phyloP scores from a whole-genome alignment of 1,140 invertebrate genomes.

The Periplaneta americana region DNA sequence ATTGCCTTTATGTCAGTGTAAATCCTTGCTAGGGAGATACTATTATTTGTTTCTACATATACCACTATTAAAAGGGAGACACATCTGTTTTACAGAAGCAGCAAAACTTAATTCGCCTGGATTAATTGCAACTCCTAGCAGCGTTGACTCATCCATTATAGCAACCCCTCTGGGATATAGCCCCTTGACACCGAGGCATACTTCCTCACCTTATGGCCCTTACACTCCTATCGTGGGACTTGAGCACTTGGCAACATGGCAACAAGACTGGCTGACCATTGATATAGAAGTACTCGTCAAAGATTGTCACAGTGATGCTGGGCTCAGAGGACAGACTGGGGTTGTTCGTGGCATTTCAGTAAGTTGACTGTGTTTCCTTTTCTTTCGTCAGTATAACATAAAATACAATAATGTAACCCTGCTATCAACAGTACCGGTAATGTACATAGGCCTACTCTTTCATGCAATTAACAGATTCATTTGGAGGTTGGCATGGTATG shows the following conservation, averaged over 20 bases:
- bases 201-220: slow-evolving; percentile 67
- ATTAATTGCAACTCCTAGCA: slow-evolving; percentile 54
- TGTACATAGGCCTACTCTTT: not conserved
- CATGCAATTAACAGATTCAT: not conserved
- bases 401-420: not conserved
- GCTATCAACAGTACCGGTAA: not conserved
- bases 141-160: slow-evolving; percentile 56
- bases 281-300: slow-evolving; percentile 84
- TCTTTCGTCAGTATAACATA: not conserved
- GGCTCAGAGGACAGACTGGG: slow-evolving; percentile 80
- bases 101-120: slow-evolving; percentile 60
- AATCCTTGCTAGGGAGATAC: too few species aligned
- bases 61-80: too few species aligned
- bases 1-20: too few species aligned
- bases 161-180: slow-evolving; percentile 72
- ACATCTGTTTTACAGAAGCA: too few species aligned
- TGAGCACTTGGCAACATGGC: slow-evolving; percentile 24
- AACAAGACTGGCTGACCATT: slow-evolving; percentile 82
- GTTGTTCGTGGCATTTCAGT: slow-evolving; percentile 80
- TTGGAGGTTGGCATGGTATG: not conserved
- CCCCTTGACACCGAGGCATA: slow-evolving; percentile 76
- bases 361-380: slow-evolving; percentile 28
- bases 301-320: slow-evolving; percentile 73
- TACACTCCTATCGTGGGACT: slow-evolving; percentile 78
- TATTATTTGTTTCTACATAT: too few species aligned